These are phyloP conservation scores for Polietes domitor DNA, from an alignment of 2,888 invertebrate genomes.

Conservation along the genomic window DNA sequence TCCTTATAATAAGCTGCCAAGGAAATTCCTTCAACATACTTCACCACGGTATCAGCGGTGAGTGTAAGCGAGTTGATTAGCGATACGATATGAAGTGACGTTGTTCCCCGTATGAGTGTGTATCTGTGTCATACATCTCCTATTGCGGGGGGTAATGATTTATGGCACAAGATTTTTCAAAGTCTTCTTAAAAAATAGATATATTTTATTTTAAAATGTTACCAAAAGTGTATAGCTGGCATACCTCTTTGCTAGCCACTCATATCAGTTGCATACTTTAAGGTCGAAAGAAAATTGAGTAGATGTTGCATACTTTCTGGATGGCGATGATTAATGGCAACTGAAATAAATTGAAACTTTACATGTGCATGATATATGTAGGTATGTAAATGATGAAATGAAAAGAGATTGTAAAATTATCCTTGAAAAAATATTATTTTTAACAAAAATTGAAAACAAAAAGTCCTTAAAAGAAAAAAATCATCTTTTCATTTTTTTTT, in stretches of 20 bases:
- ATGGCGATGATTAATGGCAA: background rate
- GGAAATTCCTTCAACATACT: conserved; percentile 34
- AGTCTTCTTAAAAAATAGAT: conserved; percentile 5
- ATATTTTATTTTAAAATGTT: conserved; percentile 1
- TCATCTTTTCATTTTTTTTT: no score
- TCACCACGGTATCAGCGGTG: background rate
- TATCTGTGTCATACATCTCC: background rate
- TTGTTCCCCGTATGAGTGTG: background rate
- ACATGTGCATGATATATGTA: no score
- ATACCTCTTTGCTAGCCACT: background rate
- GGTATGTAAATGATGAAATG: no score
- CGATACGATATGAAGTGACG: background rate
- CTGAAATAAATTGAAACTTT: no score
- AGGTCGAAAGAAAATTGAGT: background rate
- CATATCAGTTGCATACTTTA: background rate
- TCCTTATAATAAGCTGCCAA: conserved; percentile 50
- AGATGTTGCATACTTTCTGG: background rate
- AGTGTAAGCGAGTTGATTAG: conserved; percentile 9
- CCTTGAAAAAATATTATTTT: no score
- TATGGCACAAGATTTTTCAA: conserved; percentile 20
- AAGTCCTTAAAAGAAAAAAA: no score
- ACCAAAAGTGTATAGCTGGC: background rate
- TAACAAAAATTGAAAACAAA: no score
- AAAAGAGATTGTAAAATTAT: no score
- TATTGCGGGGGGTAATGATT: conserved; percentile 9